Evolutionary conservation across 2,797 vertebrate species (phyloP), one percentile per base, ranked within the genome.

Genomic region (Rhinella marina): DNA sequence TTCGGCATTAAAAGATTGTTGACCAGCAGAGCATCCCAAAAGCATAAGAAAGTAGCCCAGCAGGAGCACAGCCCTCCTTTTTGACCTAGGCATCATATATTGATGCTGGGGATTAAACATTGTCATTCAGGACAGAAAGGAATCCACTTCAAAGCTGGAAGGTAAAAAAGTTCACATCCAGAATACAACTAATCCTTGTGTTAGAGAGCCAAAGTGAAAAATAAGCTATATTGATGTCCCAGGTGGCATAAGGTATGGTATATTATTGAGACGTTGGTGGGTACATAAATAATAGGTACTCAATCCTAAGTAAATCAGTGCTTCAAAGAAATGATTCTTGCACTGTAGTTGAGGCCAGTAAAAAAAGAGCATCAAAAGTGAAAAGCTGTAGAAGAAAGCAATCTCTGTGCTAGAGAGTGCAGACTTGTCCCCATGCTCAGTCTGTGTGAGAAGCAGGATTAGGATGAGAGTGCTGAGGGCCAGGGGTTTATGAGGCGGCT

Each of bases 381-480:
- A 64, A 62, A 62, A 50, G 66, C 64, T 75, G 25, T 56, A 27
- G 79, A 75, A 88, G 85, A 88, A 82, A 82, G 84, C 68, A 52
- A 85, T 48, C 77, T 88, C 79, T 90, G 87, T 82, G 90, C 68
- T 85, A 80, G 81, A 75, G 82, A 81, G 56, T 57, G 32, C 78
- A 86, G 77, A 76, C 77, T 81, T 66, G 84, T 86, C 72, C 83
- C 86, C 86, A 82, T 89, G 72, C 72, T 86, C 88, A 56, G 88
- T 54, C 68, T 82, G 88, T 78, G 88, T 27, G 61, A 81, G 84
- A 50, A 62, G 84, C 79, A 77, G 82, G 72, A 78, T 82, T 89
- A 80, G 70, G 68, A 68, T 75, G 73, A 32, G 81, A 80, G 81
- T 66, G 76, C 56, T 32, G 23, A 82, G 76, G 86, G 25, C 72